Evolutionary conservation across 2,888 invertebrate genomes (phyloP), one percentile per base, ranked within the genome.

Genomic region (Chalcosyrphus nemorum): DNA sequence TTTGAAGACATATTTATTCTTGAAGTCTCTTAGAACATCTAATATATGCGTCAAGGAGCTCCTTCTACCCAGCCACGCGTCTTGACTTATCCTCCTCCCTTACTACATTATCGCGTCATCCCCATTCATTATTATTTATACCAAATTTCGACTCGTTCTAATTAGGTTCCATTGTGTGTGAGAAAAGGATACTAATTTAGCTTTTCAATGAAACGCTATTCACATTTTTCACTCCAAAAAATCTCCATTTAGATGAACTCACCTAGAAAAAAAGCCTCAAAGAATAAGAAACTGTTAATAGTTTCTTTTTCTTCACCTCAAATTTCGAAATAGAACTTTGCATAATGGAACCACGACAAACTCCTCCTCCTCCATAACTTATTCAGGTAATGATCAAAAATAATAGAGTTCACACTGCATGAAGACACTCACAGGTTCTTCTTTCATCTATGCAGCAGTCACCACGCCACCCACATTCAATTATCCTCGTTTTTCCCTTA

Each of bases 351-450:
- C 43, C 50, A 81, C 50, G 76, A 74, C 78, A 66, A 80, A 82
- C 77, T 82, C 57, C 27, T 3, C 5, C 27, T 61, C 54, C 71
- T 45, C 52, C 54, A 65, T 71, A 82, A 68, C 61, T 72, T 74
- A 82, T 78, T 77, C 82, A 78, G 72, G 82, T 78, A 78, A 82
- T 74, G 78, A 72, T 82, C 56, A 82, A 72, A 65, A 78, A 82
- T 82, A 82, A 82, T 78, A 52, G 78, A 72, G 72, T 77, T 77
- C 82, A 72, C 66, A 77, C 72, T 54, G 81, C 59, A 77, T 43
- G 59, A 47, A 76, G 70, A 43, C 38, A 50, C 65, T 52, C 50
- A 59, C n/a, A n/a, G n/a, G 56, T 38, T 50, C 21, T 47, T 56
- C 45, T 41, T 63, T 78, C n/a, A 35, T 35, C 56, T 38, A 68